phyloP scores from a whole-genome alignment of 2,797 vertebrate genomes.

The Ambastaia sidthimunki region DNA sequence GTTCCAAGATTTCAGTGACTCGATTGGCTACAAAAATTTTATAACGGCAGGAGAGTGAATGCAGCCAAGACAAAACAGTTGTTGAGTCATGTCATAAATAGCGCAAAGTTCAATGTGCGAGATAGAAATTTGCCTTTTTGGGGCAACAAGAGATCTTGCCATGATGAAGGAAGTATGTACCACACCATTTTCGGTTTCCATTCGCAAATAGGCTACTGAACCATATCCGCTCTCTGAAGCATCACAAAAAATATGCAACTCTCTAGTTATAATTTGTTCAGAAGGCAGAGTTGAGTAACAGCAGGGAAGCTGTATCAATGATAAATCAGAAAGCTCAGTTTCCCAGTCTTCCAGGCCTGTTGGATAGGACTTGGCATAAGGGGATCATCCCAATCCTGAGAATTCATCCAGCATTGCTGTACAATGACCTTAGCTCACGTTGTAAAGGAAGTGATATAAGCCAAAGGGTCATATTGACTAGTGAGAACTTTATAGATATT shows the following conservation, averaged over 20 bases:
- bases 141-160: slow-evolving; percentile 1
- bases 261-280: background rate
- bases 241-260: background rate
- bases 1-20: background rate
- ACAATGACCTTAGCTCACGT: background rate
- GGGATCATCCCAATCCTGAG: background rate
- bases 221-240: background rate
- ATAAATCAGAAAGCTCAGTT: background rate
- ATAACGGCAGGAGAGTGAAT: background rate
- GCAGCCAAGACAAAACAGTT: background rate
- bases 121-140: background rate
- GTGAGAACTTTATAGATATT: slow-evolving; percentile 8
- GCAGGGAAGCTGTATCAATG: background rate
- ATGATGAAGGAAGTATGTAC: background rate
- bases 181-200: background rate
- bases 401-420: background rate
- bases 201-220: background rate
- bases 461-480: background rate
- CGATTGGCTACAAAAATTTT: background rate
- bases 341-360: background rate
- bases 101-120: background rate
- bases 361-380: background rate
- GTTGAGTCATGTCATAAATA: background rate
- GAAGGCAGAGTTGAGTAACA: background rate
- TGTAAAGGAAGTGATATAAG: background rate